These are phyloP conservation scores for Augochlora pura DNA, from an alignment of 1,140 invertebrate genomes.

Conservation along the genomic window DNA sequence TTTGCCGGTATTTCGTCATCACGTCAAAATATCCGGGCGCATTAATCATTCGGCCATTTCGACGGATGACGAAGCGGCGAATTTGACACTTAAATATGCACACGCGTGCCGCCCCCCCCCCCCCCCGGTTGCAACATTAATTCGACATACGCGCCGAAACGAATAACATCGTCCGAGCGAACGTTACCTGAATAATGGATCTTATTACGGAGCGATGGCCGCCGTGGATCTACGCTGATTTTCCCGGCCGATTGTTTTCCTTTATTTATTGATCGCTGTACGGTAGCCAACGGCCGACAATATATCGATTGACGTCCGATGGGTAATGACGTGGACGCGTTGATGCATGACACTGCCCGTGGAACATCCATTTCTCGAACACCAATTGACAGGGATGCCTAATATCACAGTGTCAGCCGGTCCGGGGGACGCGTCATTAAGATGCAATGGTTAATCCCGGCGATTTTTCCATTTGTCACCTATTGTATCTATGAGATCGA, in stretches of 20 bases:
- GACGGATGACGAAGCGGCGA: background rate
- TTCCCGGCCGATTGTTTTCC: background rate
- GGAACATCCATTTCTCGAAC: background rate
- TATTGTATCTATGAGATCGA: too few species aligned
- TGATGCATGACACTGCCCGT: background rate
- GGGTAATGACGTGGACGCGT: background rate
- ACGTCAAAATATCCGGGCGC: constrained; percentile 10
- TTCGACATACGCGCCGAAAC: background rate
- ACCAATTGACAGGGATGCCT: background rate
- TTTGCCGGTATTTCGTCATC: constrained; percentile 19
- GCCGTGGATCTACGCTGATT: background rate
- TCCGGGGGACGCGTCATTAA: too few species aligned
- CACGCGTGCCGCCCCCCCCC: background rate
- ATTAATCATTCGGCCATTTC: constrained; percentile 19
- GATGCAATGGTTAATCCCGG: too few species aligned
- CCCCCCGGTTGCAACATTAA: background rate
- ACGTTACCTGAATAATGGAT: background rate
- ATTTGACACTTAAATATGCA: background rate
- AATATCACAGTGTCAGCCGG: background rate
- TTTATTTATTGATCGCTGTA: background rate
- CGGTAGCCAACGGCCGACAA: background rate
- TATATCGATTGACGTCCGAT: background rate
- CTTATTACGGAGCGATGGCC: background rate
- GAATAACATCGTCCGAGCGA: background rate
- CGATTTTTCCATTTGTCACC: too few species aligned